Base-by-base conservation (phyloP, 2,113 vertebrate species). In the Anhinga anhinga region DNA sequence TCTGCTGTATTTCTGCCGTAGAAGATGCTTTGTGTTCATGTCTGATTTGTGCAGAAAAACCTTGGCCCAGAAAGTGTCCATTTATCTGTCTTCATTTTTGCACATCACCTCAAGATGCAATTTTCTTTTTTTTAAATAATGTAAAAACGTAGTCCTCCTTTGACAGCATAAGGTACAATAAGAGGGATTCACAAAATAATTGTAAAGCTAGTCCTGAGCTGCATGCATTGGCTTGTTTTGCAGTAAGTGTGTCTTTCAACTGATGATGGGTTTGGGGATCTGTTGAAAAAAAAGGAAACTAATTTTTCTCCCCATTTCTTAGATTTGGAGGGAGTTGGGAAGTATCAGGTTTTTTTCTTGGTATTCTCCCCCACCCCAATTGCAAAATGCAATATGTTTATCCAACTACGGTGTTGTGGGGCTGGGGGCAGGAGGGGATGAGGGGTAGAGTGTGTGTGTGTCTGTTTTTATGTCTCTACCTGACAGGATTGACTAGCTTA, bases 361-460 rank as follows among this genome's bases (percentile, higher is more conserved):
- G 0, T 3, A 55, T 65, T 50, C 34, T 8, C 4, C 5, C 3
- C 7, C 13, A 3, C 18, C 14, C 4, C 1, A 2, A 38, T 4
- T n/a, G 4, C 32, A 67, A 66, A 55, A 83, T 53, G 25, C 27
- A 67, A 42, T 67, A 44, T n/a, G 10, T 47, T 45, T 74, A 16
- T 72, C 58, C 7, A 78, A 11, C 38, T 87, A 7, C 13, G 1
- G 1, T 16, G 4, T 53, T 70, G 18, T 6, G 4, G 8, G 15
- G 6, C 15, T 74, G 23, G 20, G 12, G 21, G 38, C 15, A n/a
- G n/a, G n/a, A n/a, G 32, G 42, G 14, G 8, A 53, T 29, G 34
- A 42, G 47, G 6, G 8, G 12, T 14, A 5, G 27, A 2, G 25
- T 49, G 13, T 14, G 19, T 44, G 13, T 30, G 66, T 66, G 26